Percentiles rank a stretch among this genome's conserved stretches.
Conservation (phyloP, 2,888 invertebrate species). For the Hirtodrosophila trivittata region DNA sequence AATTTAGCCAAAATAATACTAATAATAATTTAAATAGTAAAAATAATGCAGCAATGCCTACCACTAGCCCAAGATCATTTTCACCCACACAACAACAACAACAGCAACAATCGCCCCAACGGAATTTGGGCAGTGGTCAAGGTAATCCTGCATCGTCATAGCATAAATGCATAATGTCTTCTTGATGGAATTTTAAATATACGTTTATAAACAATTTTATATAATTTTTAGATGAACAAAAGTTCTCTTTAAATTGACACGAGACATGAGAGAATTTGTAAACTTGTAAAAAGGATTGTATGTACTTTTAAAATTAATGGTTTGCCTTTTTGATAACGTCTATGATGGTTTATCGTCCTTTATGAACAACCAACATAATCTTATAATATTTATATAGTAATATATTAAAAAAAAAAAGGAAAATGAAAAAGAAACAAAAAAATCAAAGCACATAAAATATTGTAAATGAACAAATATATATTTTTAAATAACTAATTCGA, state of each 20-base stretch:
- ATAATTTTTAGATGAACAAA: conserved; percentile 57
- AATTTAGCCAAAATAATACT: conserved; percentile 68
- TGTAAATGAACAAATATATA: conserved; percentile 59
- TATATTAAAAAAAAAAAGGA: conserved; percentile 20
- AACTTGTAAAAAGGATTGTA: conserved; percentile 63
- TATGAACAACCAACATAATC: conserved; percentile 38
- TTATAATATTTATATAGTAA: neutral
- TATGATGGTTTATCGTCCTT: conserved; percentile 72
- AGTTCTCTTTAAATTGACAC: too few species aligned
- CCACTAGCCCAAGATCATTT: conserved; percentile 54
- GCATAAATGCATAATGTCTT: conserved; percentile 71
- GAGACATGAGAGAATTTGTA: conserved; percentile 59
- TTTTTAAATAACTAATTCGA: conserved; percentile 48
- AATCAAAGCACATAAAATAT: conserved; percentile 25
- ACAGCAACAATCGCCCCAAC: conserved; percentile 54
- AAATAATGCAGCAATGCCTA: conserved; percentile 44
- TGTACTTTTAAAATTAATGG: conserved; percentile 54
- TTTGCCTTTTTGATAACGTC: conserved; percentile 75
- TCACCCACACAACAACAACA: conserved; percentile 51
- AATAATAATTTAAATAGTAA: conserved; percentile 60
- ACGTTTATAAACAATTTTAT: conserved; percentile 44
- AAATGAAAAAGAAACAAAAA: conserved; percentile 12
- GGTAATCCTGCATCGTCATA: conserved; percentile 62
- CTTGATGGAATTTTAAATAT: conserved; percentile 72
- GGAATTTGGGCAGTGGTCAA: conserved; percentile 37